Percentiles rank a stretch among this genome's conserved stretches.
Evolutionary conservation across 1,140 invertebrate genomes (phyloP).

Genomic region (Streblospio benedicti): DNA sequence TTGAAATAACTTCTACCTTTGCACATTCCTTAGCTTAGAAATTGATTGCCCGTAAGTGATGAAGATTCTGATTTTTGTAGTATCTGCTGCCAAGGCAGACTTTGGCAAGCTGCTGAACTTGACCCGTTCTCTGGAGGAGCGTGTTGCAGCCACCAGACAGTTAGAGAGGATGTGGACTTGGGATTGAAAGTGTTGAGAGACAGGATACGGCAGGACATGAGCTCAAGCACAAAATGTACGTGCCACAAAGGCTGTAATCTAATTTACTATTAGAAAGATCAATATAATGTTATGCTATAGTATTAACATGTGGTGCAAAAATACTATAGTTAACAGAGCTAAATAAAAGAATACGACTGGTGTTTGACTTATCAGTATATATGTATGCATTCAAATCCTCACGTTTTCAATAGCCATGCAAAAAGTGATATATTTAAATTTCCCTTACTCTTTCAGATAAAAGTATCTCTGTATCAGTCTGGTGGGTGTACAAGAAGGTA

Average conservation of each 20-base stretch:
- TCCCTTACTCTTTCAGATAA: constrained; percentile 57
- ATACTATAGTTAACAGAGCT: no score
- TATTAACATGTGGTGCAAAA: no score
- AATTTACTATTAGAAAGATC: no score
- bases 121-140: background rate
- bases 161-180: constrained; percentile 22
- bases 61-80: background rate
- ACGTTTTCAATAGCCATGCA: no score
- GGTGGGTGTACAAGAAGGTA: constrained; percentile 68
- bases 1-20: no score
- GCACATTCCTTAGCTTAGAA: no score
- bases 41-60: no score
- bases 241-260: no score
- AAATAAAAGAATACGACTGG: no score
- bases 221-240: constrained; percentile 72
- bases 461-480: constrained; percentile 59
- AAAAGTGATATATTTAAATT: constrained; percentile 8
- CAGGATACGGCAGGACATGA: constrained; percentile 65
- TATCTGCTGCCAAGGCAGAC: background rate
- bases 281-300: no score
- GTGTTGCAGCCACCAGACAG: background rate
- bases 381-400: no score
- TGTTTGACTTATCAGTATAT: no score
- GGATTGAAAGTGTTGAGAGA: constrained; percentile 61
- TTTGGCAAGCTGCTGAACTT: background rate